These are phyloP conservation scores for Erynnis tages DNA, from an alignment of 2,888 invertebrate species.

Conservation along the genomic window DNA sequence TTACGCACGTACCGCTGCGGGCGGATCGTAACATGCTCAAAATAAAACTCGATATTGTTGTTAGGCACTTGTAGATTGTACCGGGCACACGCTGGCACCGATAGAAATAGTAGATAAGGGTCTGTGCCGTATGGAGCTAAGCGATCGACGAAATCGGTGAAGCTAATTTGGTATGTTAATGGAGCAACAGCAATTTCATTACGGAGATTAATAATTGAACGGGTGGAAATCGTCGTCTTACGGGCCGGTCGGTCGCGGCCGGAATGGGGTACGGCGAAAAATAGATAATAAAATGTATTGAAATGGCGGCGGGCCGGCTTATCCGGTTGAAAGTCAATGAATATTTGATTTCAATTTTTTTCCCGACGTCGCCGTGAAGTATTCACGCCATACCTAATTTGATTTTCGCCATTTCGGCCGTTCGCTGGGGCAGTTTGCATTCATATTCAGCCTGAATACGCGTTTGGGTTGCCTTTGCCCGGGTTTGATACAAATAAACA, in stretches of 20 bases:
- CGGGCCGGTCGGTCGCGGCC: slow-evolving; percentile 40
- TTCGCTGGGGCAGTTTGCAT: slow-evolving; percentile 79
- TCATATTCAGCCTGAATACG: slow-evolving; percentile 80
- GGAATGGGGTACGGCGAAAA: slow-evolving; percentile 62
- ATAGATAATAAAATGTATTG: slow-evolving; percentile 81
- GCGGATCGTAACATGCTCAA: slow-evolving; percentile 22
- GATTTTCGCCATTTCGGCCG: slow-evolving; percentile 79
- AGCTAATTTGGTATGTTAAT: slow-evolving; percentile 19
- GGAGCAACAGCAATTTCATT: slow-evolving; percentile 34
- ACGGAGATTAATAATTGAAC: slow-evolving; percentile 46
- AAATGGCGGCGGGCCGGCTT: slow-evolving; percentile 79
- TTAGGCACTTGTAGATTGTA: slow-evolving; percentile 23
- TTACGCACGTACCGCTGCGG: slow-evolving; percentile 21
- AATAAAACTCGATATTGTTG: slow-evolving; percentile 25
- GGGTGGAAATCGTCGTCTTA: slow-evolving; percentile 47
- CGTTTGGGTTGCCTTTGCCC: slow-evolving; percentile 76
- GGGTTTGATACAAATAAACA: slow-evolving; percentile 81
- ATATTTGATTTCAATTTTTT: slow-evolving; percentile 83
- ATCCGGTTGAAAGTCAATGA: slow-evolving; percentile 81
- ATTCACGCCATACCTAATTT: slow-evolving; percentile 82
- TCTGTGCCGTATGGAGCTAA: slow-evolving; percentile 19
- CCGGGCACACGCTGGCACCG: slow-evolving; percentile 10
- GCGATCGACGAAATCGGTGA: slow-evolving; percentile 15
- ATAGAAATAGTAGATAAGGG: slow-evolving; percentile 12
- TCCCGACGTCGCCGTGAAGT: slow-evolving; percentile 78